phyloP scores from a whole-genome alignment of 2,888 invertebrate species.

The Amitus sp. region DNA sequence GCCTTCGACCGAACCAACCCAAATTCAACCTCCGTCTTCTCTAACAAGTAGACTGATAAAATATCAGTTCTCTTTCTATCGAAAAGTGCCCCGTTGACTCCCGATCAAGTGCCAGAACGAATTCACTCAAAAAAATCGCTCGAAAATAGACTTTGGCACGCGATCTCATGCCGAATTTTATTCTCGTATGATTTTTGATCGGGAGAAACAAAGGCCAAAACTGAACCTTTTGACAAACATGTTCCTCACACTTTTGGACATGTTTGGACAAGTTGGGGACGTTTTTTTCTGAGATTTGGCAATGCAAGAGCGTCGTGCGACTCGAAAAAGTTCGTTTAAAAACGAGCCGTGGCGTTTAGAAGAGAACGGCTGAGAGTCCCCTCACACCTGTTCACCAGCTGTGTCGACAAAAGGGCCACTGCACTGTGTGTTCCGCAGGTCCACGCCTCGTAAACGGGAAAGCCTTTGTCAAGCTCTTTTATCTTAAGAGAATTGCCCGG shows the following conservation, averaged over 20 bases:
- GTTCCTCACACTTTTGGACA: too few species aligned
- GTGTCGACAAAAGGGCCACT: conserved; percentile 53
- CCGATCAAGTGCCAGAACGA: too few species aligned
- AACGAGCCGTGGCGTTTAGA: conserved; percentile 24
- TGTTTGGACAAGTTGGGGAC: too few species aligned
- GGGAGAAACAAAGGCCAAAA: too few species aligned
- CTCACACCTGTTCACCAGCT: conserved; percentile 63
- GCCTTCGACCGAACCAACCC: conserved; percentile 54
- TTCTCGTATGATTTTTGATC: too few species aligned
- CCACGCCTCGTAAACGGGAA: conserved; percentile 35
- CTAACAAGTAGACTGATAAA: conserved; percentile 49
- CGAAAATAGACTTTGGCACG: too few species aligned
- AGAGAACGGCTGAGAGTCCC: conserved; percentile 57
- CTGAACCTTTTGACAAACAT: too few species aligned
- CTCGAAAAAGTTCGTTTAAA: conserved; percentile 16
- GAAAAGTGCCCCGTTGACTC: too few species aligned
- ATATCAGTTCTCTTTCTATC: conserved; percentile 46
- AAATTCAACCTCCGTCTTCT: conserved; percentile 50
- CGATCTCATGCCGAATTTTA: too few species aligned
- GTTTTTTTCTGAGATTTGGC: too few species aligned
- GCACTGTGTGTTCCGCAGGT: conserved; percentile 31
- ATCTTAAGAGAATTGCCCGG: too few species aligned
- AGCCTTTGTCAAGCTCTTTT: conserved; percentile 28
- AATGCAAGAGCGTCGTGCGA: conserved; percentile 7
- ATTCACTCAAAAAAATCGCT: too few species aligned